A percentile compares a stretch with the other conserved stretches of the same genome.
Conservation (phyloP, 2,797 vertebrate genomes). For the Denticeps clupeoides region DNA sequence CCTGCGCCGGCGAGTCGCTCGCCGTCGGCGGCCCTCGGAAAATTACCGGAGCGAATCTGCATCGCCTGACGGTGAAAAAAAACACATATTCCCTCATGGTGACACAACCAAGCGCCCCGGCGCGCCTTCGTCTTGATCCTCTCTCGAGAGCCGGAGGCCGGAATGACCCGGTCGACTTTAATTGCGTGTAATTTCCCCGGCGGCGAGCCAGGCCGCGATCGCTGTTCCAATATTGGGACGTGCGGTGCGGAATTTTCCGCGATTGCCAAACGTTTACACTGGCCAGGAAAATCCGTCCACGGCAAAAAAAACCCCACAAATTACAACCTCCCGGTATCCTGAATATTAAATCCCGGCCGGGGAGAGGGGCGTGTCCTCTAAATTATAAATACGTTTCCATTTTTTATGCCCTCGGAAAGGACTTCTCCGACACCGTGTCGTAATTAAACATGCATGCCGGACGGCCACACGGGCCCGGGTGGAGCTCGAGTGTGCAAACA, state of each 20-base stretch:
- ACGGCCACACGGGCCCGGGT: conserved; percentile 92
- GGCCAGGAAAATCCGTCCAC: conserved; percentile 12
- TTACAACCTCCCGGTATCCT: conserved; percentile 27
- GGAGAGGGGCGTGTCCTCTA: conserved; percentile 57
- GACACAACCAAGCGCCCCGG: conserved; percentile 29
- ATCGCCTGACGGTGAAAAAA: too few species aligned
- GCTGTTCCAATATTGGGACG: neutral
- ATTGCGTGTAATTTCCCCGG: conserved; percentile 23
- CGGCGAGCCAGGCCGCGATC: conserved; percentile 17
- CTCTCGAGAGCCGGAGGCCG: neutral
- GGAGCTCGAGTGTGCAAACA: conserved; percentile 89
- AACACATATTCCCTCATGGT: conserved; percentile 5
- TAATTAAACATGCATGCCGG: conserved; percentile 98
- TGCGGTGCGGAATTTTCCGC: too few species aligned
- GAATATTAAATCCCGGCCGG: conserved; percentile 43
- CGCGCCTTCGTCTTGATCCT: too few species aligned
- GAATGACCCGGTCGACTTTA: conserved; percentile 24
- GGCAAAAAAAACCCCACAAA: conserved; percentile 29
- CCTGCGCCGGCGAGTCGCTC: too few species aligned
- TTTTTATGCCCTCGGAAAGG: conserved; percentile 33
- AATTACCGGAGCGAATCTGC: too few species aligned
- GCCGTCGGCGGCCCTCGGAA: too few species aligned
- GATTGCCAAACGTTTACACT: conserved; percentile 19
- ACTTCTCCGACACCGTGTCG: conserved; percentile 32
- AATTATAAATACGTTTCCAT: conserved; percentile 45